Evolutionary conservation across 2,888 invertebrate genomes (phyloP).

Genomic region (Drosophila barbarae): DNA sequence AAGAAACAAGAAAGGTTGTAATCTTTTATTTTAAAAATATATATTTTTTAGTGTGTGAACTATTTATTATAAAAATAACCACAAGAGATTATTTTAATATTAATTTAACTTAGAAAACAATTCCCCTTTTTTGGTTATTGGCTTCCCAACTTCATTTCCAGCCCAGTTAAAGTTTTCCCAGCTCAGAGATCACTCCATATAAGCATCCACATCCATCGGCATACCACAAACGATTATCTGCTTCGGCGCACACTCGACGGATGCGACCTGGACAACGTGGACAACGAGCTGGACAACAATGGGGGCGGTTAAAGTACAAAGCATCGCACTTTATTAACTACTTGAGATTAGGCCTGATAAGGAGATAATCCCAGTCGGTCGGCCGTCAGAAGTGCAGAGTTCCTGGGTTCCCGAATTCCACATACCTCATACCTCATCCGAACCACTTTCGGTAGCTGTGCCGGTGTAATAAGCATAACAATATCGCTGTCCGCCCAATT

Average conservation of each 20-base stretch:
- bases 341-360: conserved; percentile 79
- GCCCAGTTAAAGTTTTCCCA: conserved; percentile 25
- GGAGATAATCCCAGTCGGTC: conserved; percentile 75
- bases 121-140: not conserved
- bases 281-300: conserved; percentile 53
- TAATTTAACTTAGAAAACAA: too few species aligned
- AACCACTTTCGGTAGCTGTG: conserved; percentile 69
- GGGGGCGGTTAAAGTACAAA: conserved; percentile 76
- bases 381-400: conserved; percentile 62
- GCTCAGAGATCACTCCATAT: conserved; percentile 28
- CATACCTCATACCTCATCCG: not conserved
- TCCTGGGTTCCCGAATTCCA: conserved; percentile 38
- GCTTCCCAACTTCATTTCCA: not conserved
- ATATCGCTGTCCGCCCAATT: conserved; percentile 77
- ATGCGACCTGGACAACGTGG: conserved; percentile 32
- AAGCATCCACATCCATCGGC: conserved; percentile 63
- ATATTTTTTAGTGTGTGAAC: not conserved
- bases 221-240: conserved; percentile 76
- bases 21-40: not conserved
- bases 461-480: conserved; percentile 78
- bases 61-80: not conserved
- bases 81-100: not conserved
- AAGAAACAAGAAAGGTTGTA: too few species aligned
- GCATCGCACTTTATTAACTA: conserved; percentile 79
- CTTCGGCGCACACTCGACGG: conserved; percentile 67